Evolutionary conservation across 1,140 invertebrate genomes (phyloP).

Genomic region (Battus philenor): DNA sequence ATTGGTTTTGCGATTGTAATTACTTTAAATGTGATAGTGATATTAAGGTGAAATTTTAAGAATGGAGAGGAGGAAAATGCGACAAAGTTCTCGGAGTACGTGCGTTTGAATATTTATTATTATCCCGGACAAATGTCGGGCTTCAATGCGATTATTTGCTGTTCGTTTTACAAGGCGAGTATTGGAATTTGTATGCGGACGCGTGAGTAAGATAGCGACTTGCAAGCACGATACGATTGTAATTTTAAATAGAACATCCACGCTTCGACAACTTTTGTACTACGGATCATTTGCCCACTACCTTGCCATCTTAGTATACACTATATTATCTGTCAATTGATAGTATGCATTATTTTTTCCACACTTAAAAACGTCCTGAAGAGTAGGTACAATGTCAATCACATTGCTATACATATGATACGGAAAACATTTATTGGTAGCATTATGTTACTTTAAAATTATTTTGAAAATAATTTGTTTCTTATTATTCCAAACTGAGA

Average conservation of each 20-base stretch:
- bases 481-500: no score
- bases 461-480: no score
- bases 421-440: no score
- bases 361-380: no score
- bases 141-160: constrained; percentile 1
- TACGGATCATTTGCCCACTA: no score
- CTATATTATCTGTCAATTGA: no score
- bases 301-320: no score
- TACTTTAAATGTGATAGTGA: neutral
- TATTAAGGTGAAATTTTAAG: constrained; percentile 3
- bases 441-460: no score
- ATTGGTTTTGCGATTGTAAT: neutral
- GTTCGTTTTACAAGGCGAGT: constrained; percentile 8
- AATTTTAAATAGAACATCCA: constrained; percentile 15
- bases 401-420: no score
- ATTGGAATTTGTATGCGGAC: constrained; percentile 12
- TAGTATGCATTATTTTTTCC: no score
- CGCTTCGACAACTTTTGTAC: neutral
- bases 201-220: constrained; percentile 2
- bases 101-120: constrained; percentile 11
- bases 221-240: constrained; percentile 5
- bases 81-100: neutral
- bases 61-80: constrained; percentile 11
- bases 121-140: neutral
- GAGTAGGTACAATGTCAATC: no score